phyloP scores from a whole-genome alignment of 1,140 invertebrate species.

The Drosophila paulistorum region DNA sequence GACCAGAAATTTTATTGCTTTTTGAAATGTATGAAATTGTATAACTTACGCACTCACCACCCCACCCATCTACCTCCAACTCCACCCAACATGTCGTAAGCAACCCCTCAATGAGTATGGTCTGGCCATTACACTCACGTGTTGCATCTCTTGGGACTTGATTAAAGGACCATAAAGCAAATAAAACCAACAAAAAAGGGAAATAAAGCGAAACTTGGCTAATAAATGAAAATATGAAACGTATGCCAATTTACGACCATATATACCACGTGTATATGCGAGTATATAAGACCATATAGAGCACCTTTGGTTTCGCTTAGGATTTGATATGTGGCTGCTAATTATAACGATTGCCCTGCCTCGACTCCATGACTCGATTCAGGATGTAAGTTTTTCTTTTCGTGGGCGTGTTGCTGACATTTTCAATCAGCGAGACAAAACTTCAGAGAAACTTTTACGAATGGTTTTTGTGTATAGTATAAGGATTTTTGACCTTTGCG shows the following conservation, averaged over 20 bases:
- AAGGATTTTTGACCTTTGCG: conserved; percentile 52
- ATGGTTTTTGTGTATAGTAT: conserved; percentile 17
- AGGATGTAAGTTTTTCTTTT: conserved; percentile 34
- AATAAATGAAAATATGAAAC: conserved; percentile 81
- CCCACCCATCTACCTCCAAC: conserved; percentile 3
- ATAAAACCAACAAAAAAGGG: conserved; percentile 46
- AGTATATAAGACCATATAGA: conserved; percentile 40
- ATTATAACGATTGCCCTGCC: conserved; percentile 50
- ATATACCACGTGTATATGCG: conserved; percentile 1
- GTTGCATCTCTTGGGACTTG: conserved; percentile 82
- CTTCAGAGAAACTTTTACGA: conserved; percentile 31
- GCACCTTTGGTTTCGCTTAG: neutral
- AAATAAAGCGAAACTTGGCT: conserved; percentile 56
- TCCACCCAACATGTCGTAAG: conserved; percentile 1
- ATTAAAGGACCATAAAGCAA: conserved; percentile 81
- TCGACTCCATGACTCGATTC: conserved; percentile 13
- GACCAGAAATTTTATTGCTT: conserved; percentile 65
- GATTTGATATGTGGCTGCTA: conserved; percentile 57
- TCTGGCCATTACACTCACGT: conserved; percentile 59
- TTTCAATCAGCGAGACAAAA: conserved; percentile 65
- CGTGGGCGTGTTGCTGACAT: conserved; percentile 63
- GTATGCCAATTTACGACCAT: conserved; percentile 52
- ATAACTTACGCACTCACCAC: conserved; percentile 57
- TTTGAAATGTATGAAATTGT: conserved; percentile 71
- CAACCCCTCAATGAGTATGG: conserved; percentile 54